A percentile compares a stretch with the other conserved stretches of the same genome.
phyloP scores from a whole-genome alignment of 2,113 vertebrate species.

The Andinoacara biseriatus region DNA sequence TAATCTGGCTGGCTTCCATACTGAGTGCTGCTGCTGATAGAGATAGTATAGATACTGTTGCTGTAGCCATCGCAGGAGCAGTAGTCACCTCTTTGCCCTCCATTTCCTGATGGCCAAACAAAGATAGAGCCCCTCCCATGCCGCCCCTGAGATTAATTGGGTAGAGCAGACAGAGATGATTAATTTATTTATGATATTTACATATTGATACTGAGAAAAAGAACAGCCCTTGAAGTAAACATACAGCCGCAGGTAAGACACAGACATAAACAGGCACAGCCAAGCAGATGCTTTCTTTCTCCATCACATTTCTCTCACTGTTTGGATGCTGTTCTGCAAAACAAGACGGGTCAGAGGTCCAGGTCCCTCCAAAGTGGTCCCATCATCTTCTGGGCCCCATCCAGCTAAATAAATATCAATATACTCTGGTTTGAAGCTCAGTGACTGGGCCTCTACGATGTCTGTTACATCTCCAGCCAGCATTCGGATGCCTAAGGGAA shows the following conservation, averaged over 20 bases:
- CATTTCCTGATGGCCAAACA: slow-evolving; percentile 92
- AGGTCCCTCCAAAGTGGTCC: slow-evolving; percentile 93
- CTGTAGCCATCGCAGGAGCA: slow-evolving; percentile 95
- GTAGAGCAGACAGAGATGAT: slow-evolving; percentile 28
- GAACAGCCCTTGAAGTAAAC: slow-evolving; percentile 36
- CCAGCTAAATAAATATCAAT: slow-evolving; percentile 94
- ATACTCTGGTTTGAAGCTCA: slow-evolving; percentile 90
- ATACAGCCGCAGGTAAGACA: slow-evolving; percentile 37
- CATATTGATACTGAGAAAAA: slow-evolving; percentile 19
- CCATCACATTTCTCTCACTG: slow-evolving; percentile 75
- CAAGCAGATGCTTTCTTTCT: background rate
- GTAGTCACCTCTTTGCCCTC: slow-evolving; percentile 87
- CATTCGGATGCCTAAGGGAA: slow-evolving; percentile 90
- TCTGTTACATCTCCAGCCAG: slow-evolving; percentile 95
- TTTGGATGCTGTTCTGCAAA: slow-evolving; percentile 87
- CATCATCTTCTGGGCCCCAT: slow-evolving; percentile 97
- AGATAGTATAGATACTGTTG: slow-evolving; percentile 95
- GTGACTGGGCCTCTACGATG: slow-evolving; percentile 91
- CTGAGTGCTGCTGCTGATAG: slow-evolving; percentile 87
- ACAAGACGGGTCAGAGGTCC: slow-evolving; percentile 90
- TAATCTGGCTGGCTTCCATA: slow-evolving; percentile 85
- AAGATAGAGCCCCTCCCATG: slow-evolving; percentile 91
- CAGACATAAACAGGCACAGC: slow-evolving; percentile 14
- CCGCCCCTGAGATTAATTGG: slow-evolving; percentile 79
- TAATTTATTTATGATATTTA: slow-evolving; percentile 49